Evolutionary conservation across 2,888 invertebrate species (phyloP), one percentile per base, ranked within the genome.

Genomic region (Lasioglossum malachurum): DNA sequence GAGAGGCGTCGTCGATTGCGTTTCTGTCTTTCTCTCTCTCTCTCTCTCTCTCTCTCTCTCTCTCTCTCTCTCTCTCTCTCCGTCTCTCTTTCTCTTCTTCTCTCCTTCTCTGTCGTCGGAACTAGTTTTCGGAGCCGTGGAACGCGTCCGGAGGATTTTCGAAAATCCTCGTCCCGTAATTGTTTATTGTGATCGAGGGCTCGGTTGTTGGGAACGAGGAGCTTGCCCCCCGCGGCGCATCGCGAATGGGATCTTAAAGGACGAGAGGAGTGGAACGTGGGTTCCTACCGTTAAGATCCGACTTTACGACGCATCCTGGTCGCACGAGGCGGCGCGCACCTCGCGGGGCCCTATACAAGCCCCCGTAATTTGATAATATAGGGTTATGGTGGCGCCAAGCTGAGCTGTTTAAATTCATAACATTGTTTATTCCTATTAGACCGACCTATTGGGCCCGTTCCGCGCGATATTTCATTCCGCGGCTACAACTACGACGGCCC

Each of bases 361-460:
- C 89, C 88, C 90, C 90, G 92, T 94, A 94, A 94, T 94, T 94
- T 91, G 94, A 94, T 94, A 94, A 94, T 94, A 92, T 92, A 93
- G 91, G 92, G 93, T 94, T 93, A 93, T 93, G 88, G 92, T 92
- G 94, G 93, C 94, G 94, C 94, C 94, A 93, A 93, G 92, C 91
- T 92, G 90, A 83, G 91, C 89, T 89, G 88, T 92, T 92, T 90
- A 91, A 91, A 94, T 92, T 93, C 93, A 92, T 93, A 93, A 93
- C 89, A 93, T 92, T 93, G 93, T 93, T 93, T 91, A 91, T 93
- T 93, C 89, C 89, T 89, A 91, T 89, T 92, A 92, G 91, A 92
- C 88, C 92, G 89, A 91, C 89, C 88, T 89, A 89, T 91, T 88
- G 88, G 85, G 41, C 53, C 83, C 87, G 86, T 89, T 88, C 86